Evolutionary conservation across 2,797 vertebrate species (phyloP), one percentile per base, ranked within the genome.

Genomic region (Muraenolepis orangiensis): DNA sequence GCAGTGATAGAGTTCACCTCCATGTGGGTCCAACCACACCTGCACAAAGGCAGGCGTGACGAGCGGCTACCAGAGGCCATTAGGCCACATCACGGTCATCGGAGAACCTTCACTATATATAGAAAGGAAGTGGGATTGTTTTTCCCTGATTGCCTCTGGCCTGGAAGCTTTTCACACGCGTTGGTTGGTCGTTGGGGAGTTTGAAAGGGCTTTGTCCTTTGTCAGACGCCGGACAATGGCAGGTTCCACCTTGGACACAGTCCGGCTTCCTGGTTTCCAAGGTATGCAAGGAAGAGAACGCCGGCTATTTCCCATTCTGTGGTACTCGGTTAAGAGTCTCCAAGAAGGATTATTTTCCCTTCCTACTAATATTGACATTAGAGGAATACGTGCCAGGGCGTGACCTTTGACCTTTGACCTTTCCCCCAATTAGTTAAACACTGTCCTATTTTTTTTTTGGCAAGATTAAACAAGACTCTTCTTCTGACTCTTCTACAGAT

Each of bases 71-170:
- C 89, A n/a, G 86, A 86, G 82, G 84, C 83, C 86, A 87, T 81
- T 76, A 57, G 13, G 82, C 85, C 82, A 76, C 68, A 86, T 80
- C 72, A 78, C n/a, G 74, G 87, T 85, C 85, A 90, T 85, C 85
- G 66, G 85, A 91, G 85, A 87, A 80, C 81, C 69, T 23, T 64
- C 10, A 74, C 82, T 87, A 86, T 85, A 85, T 87, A 89, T 84
- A 87, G 87, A 85, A 74, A 28, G 80, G 86, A 91, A 88, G 81
- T 74, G 66, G 79, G 82, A 88, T 92, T 91, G 90, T 91, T 90
- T n/a, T 86, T 86, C 80, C 82, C 31, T 57, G 57, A 87, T 81
- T 79, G 87, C 87, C 86, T 87, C 84, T 79, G 76, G 88, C 78
- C 46, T 75, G 74, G 78, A 80, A 81, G 80, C 72, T 67, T 83